Evolutionary conservation across 2,797 vertebrate species (phyloP), one percentile per base, ranked within the genome.

Genomic region (Sylvilagus floridanus): DNA sequence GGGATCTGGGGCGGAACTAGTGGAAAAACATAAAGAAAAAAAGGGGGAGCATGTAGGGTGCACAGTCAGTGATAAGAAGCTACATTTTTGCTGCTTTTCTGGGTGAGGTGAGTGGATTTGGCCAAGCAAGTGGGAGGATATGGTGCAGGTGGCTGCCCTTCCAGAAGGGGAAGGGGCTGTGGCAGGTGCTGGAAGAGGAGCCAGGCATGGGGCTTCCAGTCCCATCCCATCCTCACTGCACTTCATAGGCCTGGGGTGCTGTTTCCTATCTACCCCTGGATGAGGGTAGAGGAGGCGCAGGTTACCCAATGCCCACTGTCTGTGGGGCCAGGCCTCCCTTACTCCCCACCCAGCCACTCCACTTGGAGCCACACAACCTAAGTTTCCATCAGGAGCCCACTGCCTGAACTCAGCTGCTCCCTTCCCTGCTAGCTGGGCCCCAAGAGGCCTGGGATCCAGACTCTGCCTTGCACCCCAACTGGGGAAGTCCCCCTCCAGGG

Each of bases 1-100:
- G 85, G 57, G 78, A 94, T 90, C 92, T 92, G 52, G 75, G 78
- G 82, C 21, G 0, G 78, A 96, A 62, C 78, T 47, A 69, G 52
- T 37, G 2, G 65, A 71, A 81, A 5, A 78, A n/a, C n/a, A 84
- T 57, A 52, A 52, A 22, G 37, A 28, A 54, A 32, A 73, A 68
- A 28, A 2, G 32, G n/a, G 7, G n/a, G 83, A 30, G 26, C 5
- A 3, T 68, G 66, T 16, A 0, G 78, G 63, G 22, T 7, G 9
- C 68, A 66, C 0, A 63, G 69, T 69, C 62, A 57, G 19, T 0
- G 0, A 76, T 65, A 54, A 68, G 86, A 76, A 91, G 47, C 91
- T 69, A 57, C 84, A 62, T 91, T 42, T 52, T 50, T 2, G 0
- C 50, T 90, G 65, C n/a, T 37, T 9, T 84, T 87, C 54, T 21